A percentile compares a stretch with the other conserved stretches of the same genome.
These are phyloP conservation scores for Drosophila atroscutellata DNA, from an alignment of 2,888 invertebrate genomes.

Conservation along the genomic window DNA sequence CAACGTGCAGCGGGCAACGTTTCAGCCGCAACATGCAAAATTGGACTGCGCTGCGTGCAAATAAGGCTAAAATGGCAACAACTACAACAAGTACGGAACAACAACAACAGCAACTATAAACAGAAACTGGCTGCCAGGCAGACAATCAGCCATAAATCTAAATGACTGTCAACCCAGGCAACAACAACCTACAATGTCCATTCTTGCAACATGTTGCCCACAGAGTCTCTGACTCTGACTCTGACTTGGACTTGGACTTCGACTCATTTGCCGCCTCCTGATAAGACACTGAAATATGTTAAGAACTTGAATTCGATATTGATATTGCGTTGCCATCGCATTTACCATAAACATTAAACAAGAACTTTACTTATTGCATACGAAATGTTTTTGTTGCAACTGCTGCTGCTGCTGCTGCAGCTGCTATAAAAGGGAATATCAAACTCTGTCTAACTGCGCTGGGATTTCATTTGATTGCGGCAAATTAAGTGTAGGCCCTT, in stretches of 20 bases:
- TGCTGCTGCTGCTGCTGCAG: not conserved
- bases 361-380: slow-evolving; percentile 63
- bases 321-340: slow-evolving; percentile 76
- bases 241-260: slow-evolving; percentile 13
- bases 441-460: not conserved
- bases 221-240: slow-evolving; percentile 10
- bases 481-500: not conserved
- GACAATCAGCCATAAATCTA: slow-evolving; percentile 81
- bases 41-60: slow-evolving; percentile 79
- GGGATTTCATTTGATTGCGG: not conserved
- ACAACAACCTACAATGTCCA: slow-evolving; percentile 66
- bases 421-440: slow-evolving; percentile 10
- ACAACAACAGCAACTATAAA: slow-evolving; percentile 54
- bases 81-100: slow-evolving; percentile 37
- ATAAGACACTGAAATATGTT: slow-evolving; percentile 76
- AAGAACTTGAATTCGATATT: slow-evolving; percentile 74
- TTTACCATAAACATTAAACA: slow-evolving; percentile 72
- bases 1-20: slow-evolving; percentile 29
- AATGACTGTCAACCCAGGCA: slow-evolving; percentile 79
- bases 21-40: slow-evolving; percentile 66
- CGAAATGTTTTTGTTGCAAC: slow-evolving; percentile 25
- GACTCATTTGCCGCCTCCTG: slow-evolving; percentile 77
- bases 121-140: slow-evolving; percentile 69
- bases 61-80: slow-evolving; percentile 70
- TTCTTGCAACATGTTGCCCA: slow-evolving; percentile 68